Evolutionary conservation across 1,140 invertebrate species (phyloP).

Genomic region (Argopecten irradians): DNA sequence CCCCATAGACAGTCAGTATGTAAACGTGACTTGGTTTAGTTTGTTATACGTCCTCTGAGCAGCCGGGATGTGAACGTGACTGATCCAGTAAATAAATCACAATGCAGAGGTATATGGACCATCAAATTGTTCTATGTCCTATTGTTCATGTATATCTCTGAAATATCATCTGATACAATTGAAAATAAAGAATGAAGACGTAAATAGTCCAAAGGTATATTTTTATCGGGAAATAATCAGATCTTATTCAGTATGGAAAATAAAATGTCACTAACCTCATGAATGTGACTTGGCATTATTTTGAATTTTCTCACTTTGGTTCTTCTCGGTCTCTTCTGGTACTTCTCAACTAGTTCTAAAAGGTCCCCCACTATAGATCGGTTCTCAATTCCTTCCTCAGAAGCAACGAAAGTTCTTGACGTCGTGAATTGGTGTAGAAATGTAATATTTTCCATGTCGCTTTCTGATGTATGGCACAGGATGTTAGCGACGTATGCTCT

Average conservation of each 20-base stretch:
- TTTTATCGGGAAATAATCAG: too few relatives aligned
- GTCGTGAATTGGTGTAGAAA: background rate
- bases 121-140: too few relatives aligned
- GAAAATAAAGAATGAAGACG: too few relatives aligned
- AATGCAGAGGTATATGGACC: too few relatives aligned
- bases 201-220: too few relatives aligned
- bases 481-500: background rate
- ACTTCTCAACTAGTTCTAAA: conserved; percentile 38
- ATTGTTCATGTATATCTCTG: too few relatives aligned
- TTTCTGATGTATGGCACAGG: background rate
- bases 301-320: background rate
- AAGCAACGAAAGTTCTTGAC: background rate
- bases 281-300: conserved; percentile 36
- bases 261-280: conserved; percentile 33
- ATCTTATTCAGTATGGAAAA: background rate
- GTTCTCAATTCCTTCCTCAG: background rate
- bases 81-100: too few relatives aligned
- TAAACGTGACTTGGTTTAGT: too few relatives aligned
- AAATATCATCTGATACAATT: too few relatives aligned
- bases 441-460: background rate
- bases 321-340: background rate
- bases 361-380: conserved; percentile 28
- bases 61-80: background rate
- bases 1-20: too few relatives aligned
- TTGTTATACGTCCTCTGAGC: too few relatives aligned